Percentiles rank a stretch among this genome's conserved stretches.
Evolutionary conservation across 2,888 invertebrate species (phyloP).

Genomic region (Polia nebulosa): DNA sequence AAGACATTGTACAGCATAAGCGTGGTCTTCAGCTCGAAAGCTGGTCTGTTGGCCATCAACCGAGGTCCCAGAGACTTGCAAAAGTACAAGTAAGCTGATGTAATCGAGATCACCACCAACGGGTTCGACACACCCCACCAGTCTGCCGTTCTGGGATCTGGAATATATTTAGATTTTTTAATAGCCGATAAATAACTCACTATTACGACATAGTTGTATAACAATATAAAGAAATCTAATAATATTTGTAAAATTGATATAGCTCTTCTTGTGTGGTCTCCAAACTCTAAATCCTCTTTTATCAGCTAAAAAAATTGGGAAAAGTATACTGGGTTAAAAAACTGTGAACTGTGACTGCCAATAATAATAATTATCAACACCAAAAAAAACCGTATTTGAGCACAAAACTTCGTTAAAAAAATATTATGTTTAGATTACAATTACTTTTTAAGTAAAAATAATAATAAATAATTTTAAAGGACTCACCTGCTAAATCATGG

Average conservation of each 20-base stretch:
- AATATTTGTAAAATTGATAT: neutral
- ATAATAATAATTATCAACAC: neutral
- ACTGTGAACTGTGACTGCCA: neutral
- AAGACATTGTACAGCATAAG: slow-evolving; percentile 94
- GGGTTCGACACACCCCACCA: slow-evolving; percentile 63
- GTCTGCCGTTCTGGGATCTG: slow-evolving; percentile 68
- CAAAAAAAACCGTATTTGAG: no score
- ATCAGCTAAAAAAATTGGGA: neutral
- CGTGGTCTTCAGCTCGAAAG: slow-evolving; percentile 92
- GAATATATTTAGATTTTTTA: slow-evolving; percentile 28
- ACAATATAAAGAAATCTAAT: no score
- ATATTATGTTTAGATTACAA: neutral
- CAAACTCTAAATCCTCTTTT: neutral
- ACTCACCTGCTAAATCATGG: slow-evolving; percentile 72
- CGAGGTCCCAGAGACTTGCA: slow-evolving; percentile 58
- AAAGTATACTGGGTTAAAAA: neutral
- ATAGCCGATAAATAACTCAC: neutral
- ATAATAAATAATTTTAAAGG: neutral
- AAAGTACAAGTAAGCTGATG: slow-evolving; percentile 53
- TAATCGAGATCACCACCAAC: slow-evolving; percentile 48
- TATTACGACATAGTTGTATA: neutral
- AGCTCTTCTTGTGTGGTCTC: neutral
- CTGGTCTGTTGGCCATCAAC: slow-evolving; percentile 91
- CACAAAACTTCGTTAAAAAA: no score
- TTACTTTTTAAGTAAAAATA: neutral